Evolutionary conservation across 1,140 invertebrate species (phyloP).

Genomic region (Drosophila nigromelanica): DNA sequence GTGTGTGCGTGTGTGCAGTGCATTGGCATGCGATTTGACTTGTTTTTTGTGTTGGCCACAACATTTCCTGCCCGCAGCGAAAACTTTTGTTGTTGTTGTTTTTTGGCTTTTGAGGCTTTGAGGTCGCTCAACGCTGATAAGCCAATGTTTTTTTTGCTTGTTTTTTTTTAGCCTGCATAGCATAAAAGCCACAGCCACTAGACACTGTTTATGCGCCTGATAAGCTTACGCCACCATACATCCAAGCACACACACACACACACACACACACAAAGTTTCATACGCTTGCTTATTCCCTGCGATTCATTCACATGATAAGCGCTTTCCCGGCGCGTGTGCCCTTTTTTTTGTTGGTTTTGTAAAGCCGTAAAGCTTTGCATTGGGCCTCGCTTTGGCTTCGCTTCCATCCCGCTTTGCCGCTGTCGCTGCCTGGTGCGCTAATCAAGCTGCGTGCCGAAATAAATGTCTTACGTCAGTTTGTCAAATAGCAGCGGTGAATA

Average conservation of each 20-base stretch:
- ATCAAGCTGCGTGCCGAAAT: conserved; percentile 67
- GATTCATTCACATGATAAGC: conserved; percentile 31
- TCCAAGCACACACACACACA: background rate
- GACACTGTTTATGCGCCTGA: conserved; percentile 39
- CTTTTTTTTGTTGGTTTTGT: conserved; percentile 17
- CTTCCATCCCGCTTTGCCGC: conserved; percentile 27
- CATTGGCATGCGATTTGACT: conserved; percentile 81
- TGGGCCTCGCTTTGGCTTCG: conserved; percentile 29
- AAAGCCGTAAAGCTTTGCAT: conserved; percentile 33
- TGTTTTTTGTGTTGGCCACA: conserved; percentile 62
- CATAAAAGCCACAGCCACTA: conserved; percentile 31
- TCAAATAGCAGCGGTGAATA: conserved; percentile 58
- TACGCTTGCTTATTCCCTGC: background rate
- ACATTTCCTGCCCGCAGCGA: conserved; percentile 73
- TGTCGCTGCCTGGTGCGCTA: conserved; percentile 30
- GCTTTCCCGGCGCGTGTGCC: conserved; percentile 21
- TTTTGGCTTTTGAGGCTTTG: conserved; percentile 68
- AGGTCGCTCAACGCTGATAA: conserved; percentile 69
- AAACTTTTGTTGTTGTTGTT: conserved; percentile 36
- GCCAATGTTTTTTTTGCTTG: conserved; percentile 42
- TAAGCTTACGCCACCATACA: conserved; percentile 34
- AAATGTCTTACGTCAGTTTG: conserved; percentile 81
- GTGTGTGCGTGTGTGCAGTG: conserved; percentile 49
- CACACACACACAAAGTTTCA: background rate
- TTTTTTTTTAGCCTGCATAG: conserved; percentile 35